These are phyloP conservation scores for Sciurus carolinensis DNA, from an alignment of 2,797 vertebrate genomes.

Conservation along the genomic window DNA sequence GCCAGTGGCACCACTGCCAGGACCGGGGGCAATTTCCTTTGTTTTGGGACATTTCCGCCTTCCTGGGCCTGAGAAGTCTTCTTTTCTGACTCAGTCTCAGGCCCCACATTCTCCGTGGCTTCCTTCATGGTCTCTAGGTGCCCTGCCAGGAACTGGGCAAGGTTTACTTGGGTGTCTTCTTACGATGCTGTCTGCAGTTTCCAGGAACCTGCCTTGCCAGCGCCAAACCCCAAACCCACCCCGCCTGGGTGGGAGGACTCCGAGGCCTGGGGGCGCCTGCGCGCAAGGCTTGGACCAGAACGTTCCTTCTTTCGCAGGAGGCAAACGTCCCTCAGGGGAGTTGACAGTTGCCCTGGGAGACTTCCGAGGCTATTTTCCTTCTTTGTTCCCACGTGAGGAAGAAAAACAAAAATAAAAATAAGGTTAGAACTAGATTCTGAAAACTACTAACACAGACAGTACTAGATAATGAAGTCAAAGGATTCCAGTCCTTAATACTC, in stretches of 20 bases:
- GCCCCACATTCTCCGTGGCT: too few relatives aligned
- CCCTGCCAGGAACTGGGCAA: accelerated
- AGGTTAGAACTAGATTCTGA: not conserved
- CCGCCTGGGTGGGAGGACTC: accelerated
- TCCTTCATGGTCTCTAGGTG: accelerated
- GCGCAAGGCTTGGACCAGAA: not conserved
- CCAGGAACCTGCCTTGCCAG: accelerated
- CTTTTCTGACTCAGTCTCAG: too few relatives aligned
- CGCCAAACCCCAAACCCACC: not conserved
- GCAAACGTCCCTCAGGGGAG: not conserved
- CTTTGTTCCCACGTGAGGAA: not conserved
- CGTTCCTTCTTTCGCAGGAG: not conserved
- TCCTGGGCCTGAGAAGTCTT: not conserved
- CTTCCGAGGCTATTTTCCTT: not conserved
- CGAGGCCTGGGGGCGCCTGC: accelerated
- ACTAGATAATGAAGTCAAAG: not conserved
- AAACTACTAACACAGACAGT: not conserved
- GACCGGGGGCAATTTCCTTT: accelerated
- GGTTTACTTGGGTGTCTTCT: accelerated
- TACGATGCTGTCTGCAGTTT: accelerated
- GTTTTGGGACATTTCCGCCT: accelerated
- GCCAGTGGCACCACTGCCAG: accelerated
- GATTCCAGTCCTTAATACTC: not conserved
- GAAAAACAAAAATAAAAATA: accelerated
- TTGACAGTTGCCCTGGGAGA: not conserved